phyloP scores from a whole-genome alignment of 2,888 invertebrate genomes.

The Thecophora atra region DNA sequence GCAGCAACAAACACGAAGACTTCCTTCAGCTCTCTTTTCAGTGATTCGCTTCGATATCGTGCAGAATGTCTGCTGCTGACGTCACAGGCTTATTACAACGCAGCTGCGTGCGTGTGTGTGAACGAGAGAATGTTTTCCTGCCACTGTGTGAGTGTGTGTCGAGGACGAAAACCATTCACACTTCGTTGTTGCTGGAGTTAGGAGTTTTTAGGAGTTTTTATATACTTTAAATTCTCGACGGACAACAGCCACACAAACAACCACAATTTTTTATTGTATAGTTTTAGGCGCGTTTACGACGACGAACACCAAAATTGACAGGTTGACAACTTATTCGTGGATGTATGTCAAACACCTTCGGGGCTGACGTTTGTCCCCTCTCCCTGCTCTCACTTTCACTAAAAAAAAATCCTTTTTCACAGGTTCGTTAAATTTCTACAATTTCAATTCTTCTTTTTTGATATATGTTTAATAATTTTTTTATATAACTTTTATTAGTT shows the following conservation, averaged over 20 bases:
- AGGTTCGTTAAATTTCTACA: too few species aligned
- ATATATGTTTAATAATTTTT: too few species aligned
- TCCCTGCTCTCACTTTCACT: constrained; percentile 11
- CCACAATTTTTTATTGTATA: constrained; percentile 6
- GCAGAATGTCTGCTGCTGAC: constrained; percentile 17
- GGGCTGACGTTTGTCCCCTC: not conserved
- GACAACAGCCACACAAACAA: too few species aligned
- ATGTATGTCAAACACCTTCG: constrained; percentile 9
- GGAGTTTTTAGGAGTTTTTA: not conserved
- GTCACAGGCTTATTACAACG: constrained; percentile 18
- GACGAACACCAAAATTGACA: constrained; percentile 26
- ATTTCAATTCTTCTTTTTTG: too few species aligned
- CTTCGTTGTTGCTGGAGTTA: not conserved
- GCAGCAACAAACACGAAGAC: constrained; percentile 28
- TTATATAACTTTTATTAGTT: too few species aligned
- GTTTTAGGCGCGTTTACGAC: constrained; percentile 33
- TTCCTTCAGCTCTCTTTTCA: not conserved
- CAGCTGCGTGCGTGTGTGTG: constrained; percentile 21
- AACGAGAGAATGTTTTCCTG: constrained; percentile 13
- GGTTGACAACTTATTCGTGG: constrained; percentile 12
- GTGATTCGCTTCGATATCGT: constrained; percentile 38
- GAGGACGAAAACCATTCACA: constrained; percentile 16
- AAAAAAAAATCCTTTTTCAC: too few species aligned
- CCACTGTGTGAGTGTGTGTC: constrained; percentile 16
- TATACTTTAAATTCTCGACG: not conserved